Conservation (phyloP, 2,113 vertebrate genomes). For the Limnothrissa miodon region DNA sequence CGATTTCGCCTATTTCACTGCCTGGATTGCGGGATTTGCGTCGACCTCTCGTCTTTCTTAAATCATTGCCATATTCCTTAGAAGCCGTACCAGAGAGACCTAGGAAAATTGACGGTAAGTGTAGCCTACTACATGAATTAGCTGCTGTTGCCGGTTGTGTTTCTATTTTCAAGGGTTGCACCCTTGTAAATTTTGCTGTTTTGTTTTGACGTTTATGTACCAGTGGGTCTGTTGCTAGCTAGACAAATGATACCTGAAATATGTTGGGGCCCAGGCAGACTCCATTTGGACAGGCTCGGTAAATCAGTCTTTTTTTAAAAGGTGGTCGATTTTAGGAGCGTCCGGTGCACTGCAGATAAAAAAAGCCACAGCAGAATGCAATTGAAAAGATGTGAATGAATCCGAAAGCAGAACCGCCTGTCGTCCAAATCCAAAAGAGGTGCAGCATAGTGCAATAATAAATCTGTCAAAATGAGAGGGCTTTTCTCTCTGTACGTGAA, state of each 20-base stretch:
- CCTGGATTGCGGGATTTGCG: conserved; percentile 40
- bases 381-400: background rate
- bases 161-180: background rate
- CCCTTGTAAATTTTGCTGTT: background rate
- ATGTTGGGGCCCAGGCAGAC: background rate
- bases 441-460: conserved; percentile 3
- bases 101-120: conserved; percentile 31
- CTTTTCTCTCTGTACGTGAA: background rate
- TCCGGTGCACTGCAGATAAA: background rate
- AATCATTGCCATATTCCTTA: conserved; percentile 38
- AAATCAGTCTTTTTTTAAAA: background rate
- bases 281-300: background rate
- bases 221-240: background rate
- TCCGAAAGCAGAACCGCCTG: background rate
- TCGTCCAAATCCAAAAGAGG: background rate
- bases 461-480: background rate
- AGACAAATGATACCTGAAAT: conserved; percentile 12
- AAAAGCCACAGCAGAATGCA: background rate
- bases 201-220: background rate
- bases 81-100: background rate
- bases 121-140: background rate
- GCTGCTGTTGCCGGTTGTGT: background rate
- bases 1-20: background rate
- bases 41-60: conserved; percentile 17
- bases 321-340: background rate